Evolutionary conservation across 1,140 invertebrate species (phyloP).

Genomic region (Papilio helenus): DNA sequence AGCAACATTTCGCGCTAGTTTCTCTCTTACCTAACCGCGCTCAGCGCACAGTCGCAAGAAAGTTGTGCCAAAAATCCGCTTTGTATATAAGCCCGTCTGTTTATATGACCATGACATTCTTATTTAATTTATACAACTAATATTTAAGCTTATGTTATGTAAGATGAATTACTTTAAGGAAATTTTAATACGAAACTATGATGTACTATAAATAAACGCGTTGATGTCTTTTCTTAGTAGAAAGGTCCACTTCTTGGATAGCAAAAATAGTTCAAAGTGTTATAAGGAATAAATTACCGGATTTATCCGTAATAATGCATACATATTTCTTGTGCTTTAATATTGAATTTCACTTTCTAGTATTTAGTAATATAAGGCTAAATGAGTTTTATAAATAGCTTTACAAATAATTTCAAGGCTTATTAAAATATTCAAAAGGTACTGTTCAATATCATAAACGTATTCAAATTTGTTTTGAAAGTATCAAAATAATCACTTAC

Average conservation of each 20-base stretch:
- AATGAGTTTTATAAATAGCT: neutral
- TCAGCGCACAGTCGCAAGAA: constrained; percentile 49
- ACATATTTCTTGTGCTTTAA: no score
- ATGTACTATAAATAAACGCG: constrained; percentile 38
- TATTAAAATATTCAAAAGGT: neutral
- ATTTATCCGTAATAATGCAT: no score
- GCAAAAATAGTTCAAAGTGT: neutral
- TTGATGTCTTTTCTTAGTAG: constrained; percentile 55
- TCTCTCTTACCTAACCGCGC: constrained; percentile 66
- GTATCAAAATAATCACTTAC: constrained; percentile 58
- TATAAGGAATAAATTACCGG: no score
- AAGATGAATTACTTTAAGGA: neutral
- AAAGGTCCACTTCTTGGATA: neutral
- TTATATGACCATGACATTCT: constrained; percentile 47
- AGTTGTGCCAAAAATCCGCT: constrained; percentile 49
- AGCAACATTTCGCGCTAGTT: constrained; percentile 57
- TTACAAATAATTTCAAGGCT: neutral
- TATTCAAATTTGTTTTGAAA: constrained; percentile 36
- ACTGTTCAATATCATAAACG: neutral
- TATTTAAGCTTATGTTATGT: constrained; percentile 10
- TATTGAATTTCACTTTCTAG: no score
- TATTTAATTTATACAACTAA: constrained; percentile 36
- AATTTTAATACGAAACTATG: neutral
- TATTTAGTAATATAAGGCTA: neutral
- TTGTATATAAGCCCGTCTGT: constrained; percentile 17